Evolutionary conservation across 2,797 vertebrate species (phyloP).

Genomic region (Tapera naevia): DNA sequence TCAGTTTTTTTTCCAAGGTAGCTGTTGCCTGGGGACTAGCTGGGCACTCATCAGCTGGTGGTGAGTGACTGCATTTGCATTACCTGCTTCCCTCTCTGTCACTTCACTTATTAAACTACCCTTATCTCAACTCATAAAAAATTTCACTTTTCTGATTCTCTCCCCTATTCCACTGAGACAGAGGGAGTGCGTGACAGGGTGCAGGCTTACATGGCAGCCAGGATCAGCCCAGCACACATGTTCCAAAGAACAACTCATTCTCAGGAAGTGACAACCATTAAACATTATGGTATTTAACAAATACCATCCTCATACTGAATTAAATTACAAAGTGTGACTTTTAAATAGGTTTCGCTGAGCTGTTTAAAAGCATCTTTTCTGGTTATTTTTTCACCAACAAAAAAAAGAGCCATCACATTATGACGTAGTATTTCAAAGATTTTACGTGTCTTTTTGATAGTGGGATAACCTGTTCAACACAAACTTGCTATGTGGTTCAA

Average conservation of each 20-base stretch:
- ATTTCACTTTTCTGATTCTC: background rate
- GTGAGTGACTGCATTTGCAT: background rate
- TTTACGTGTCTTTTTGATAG: background rate
- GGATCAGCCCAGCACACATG: background rate
- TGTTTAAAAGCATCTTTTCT: background rate
- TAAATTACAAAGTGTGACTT: background rate
- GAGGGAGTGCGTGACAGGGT: fast-evolving
- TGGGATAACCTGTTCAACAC: background rate
- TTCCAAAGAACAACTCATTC: background rate
- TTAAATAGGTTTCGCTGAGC: background rate
- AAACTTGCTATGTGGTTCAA: background rate
- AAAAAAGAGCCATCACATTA: background rate
- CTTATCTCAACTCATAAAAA: background rate
- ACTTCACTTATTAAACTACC: background rate
- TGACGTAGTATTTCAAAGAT: background rate
- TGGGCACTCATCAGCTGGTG: background rate
- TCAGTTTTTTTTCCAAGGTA: background rate
- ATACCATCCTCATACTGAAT: background rate
- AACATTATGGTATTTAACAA: background rate
- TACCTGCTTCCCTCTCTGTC: background rate
- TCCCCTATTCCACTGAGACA: background rate
- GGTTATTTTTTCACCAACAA: background rate
- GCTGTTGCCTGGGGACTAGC: background rate
- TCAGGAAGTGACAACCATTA: background rate
- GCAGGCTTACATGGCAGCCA: background rate